Evolutionary conservation across 1,140 invertebrate species (phyloP).

Genomic region (Drosophila neocordata): DNA sequence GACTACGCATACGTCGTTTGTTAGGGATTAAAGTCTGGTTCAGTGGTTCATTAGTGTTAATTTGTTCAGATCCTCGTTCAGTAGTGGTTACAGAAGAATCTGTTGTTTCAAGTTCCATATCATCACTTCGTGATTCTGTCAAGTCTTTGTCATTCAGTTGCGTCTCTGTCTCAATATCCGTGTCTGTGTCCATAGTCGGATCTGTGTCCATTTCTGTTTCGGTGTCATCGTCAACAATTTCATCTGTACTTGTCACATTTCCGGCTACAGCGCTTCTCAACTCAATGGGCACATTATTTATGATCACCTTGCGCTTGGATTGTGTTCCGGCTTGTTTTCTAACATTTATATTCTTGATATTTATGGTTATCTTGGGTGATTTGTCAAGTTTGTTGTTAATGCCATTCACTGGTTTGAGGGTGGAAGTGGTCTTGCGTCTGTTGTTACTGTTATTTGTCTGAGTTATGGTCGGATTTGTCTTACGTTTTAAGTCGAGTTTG

Average conservation of each 20-base stretch:
- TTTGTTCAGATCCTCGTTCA: not conserved
- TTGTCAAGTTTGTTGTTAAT: constrained; percentile 77
- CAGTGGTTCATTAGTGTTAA: not conserved
- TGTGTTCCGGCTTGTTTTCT: constrained; percentile 35
- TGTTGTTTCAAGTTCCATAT: constrained; percentile 9
- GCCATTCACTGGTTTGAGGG: constrained; percentile 44
- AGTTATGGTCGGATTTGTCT: constrained; percentile 39
- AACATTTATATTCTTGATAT: constrained; percentile 50
- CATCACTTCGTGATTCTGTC: not conserved
- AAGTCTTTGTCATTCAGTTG: constrained; percentile 3
- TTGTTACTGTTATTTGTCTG: constrained; percentile 54
- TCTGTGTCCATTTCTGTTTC: constrained; percentile 11
- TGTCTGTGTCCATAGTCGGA: not conserved
- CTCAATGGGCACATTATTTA: constrained; percentile 76
- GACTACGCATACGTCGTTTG: not conserved
- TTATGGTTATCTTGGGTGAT: constrained; percentile 54
- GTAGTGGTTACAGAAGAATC: not conserved
- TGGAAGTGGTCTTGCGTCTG: constrained; percentile 41
- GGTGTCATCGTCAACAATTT: constrained; percentile 24
- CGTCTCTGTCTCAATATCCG: constrained; percentile 4
- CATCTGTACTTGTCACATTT: not conserved
- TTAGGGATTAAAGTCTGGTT: not conserved
- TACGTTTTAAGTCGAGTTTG: constrained; percentile 76
- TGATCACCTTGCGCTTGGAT: constrained; percentile 60
- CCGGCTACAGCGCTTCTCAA: constrained; percentile 41